These are phyloP conservation scores for Beris chalybata DNA, from an alignment of 2,888 invertebrate species.

Conservation along the genomic window DNA sequence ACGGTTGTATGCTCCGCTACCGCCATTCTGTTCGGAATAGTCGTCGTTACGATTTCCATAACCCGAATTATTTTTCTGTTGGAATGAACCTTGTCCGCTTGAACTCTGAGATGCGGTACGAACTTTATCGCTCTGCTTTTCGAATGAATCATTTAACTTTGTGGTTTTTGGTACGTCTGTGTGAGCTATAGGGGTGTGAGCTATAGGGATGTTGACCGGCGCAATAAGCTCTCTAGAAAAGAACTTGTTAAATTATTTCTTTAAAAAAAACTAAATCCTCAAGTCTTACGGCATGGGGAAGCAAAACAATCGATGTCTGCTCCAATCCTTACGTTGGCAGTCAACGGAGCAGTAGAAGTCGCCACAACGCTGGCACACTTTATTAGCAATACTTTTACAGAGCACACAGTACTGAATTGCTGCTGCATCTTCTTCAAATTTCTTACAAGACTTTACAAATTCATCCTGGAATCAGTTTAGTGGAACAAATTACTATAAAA, in stretches of 20 bases:
- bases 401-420: conserved; percentile 14
- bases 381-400: conserved; percentile 21
- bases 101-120: too few species aligned
- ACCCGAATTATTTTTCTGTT: neutral
- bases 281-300: conserved; percentile 44
- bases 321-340: conserved; percentile 48
- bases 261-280: neutral
- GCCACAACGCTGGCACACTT: conserved; percentile 44
- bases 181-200: neutral
- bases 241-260: neutral
- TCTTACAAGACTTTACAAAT: conserved; percentile 8
- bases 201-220: neutral
- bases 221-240: conserved; percentile 20
- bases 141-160: conserved; percentile 9
- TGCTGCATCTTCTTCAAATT: conserved; percentile 1
- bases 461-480: conserved; percentile 13
- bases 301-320: conserved; percentile 44
- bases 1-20: neutral
- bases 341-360: conserved; percentile 46
- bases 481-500: neutral
- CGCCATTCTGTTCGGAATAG: conserved; percentile 3
- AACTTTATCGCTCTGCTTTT: neutral
- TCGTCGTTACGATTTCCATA: conserved; percentile 1
- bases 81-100: neutral
- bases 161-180: neutral